Conservation (phyloP, 2,113 vertebrate species). For the Miniopterus natalensis region DNA sequence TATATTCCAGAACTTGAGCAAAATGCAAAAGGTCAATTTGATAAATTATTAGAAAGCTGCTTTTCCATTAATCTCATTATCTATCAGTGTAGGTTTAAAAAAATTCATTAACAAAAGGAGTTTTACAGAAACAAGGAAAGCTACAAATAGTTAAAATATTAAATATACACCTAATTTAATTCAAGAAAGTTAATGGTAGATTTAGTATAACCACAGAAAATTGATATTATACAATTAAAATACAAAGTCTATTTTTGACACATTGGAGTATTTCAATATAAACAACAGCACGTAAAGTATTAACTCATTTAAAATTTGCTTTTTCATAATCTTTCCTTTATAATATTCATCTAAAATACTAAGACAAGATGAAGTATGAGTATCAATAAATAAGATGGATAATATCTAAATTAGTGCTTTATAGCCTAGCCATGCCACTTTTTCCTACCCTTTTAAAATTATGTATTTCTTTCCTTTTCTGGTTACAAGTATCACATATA, state of each 20-base stretch:
- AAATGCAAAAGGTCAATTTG: slow-evolving; percentile 43
- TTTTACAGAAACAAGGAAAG: slow-evolving; percentile 42
- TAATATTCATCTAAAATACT: slow-evolving; percentile 38
- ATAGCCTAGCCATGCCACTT: slow-evolving; percentile 59
- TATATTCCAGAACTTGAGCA: slow-evolving; percentile 45
- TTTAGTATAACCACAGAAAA: slow-evolving; percentile 42
- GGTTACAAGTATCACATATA: slow-evolving; percentile 76
- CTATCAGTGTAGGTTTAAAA: not conserved
- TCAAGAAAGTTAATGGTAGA: slow-evolving; percentile 30
- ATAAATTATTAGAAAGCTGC: slow-evolving; percentile 18
- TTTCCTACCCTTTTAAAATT: slow-evolving; percentile 65
- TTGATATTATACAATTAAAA: slow-evolving; percentile 25
- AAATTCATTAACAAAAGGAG: slow-evolving; percentile 42
- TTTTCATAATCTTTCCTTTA: slow-evolving; percentile 65
- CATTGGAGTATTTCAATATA: slow-evolving; percentile 13
- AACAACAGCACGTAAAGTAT: slow-evolving; percentile 14
- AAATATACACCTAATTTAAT: slow-evolving; percentile 55
- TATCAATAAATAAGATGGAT: slow-evolving; percentile 62
- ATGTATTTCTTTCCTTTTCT: slow-evolving; percentile 75
- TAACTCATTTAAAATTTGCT: slow-evolving; percentile 51
- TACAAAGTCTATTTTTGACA: slow-evolving; percentile 25
- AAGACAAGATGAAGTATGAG: slow-evolving; percentile 33
- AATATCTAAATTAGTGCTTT: slow-evolving; percentile 71
- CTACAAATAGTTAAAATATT: slow-evolving; percentile 47
- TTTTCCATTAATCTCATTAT: slow-evolving; percentile 29